phyloP scores from a whole-genome alignment of 2,888 invertebrate genomes.

The Empis livida region DNA sequence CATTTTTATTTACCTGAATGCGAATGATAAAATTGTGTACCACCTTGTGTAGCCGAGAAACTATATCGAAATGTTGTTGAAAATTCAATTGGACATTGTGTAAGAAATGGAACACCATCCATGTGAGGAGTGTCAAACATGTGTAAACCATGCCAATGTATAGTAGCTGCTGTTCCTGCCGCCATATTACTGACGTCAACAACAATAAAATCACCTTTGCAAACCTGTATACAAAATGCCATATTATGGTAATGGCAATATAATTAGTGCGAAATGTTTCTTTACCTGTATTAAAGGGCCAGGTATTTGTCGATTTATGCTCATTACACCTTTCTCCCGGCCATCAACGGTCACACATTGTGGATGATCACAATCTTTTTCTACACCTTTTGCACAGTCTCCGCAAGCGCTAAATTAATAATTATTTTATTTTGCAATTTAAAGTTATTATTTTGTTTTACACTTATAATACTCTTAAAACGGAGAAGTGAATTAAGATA shows the following conservation, averaged over 20 bases:
- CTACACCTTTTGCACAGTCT: slow-evolving; percentile 29
- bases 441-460: no score
- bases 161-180: slow-evolving; percentile 59
- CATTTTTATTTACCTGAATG: slow-evolving; percentile 38
- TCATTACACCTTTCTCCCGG: slow-evolving; percentile 30
- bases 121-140: slow-evolving; percentile 62
- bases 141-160: slow-evolving; percentile 85
- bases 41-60: slow-evolving; percentile 54
- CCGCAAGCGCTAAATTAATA: slow-evolving; percentile 33
- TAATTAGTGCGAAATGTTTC: neutral
- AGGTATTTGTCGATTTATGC: slow-evolving; percentile 38
- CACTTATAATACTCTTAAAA: no score
- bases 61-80: slow-evolving; percentile 53
- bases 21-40: slow-evolving; percentile 69
- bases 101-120: slow-evolving; percentile 73
- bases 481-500: no score
- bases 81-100: slow-evolving; percentile 68
- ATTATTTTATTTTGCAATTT: no score
- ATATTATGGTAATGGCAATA: no score
- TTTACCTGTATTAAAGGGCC: slow-evolving; percentile 38
- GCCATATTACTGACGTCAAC: slow-evolving; percentile 68
- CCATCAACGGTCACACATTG: slow-evolving; percentile 41
- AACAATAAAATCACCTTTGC: slow-evolving; percentile 61
- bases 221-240: slow-evolving; percentile 43
- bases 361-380: slow-evolving; percentile 32